phyloP scores from a whole-genome alignment of 2,797 vertebrate species.

The Megaceryle alcyon region DNA sequence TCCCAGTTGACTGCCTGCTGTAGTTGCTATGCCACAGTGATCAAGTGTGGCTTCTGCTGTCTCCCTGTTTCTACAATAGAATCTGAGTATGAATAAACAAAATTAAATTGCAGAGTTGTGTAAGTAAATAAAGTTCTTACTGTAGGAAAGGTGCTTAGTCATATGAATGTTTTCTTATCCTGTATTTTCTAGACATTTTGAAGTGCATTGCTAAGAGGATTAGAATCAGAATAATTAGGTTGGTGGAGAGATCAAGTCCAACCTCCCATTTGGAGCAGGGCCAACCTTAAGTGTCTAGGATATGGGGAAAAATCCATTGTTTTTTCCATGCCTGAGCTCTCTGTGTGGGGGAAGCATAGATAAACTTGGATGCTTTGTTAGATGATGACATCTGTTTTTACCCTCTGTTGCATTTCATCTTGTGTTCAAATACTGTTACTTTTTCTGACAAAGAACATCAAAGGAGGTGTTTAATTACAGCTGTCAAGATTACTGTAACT shows the following conservation, averaged over 20 bases:
- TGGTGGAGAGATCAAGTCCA: neutral
- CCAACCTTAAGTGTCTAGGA: neutral
- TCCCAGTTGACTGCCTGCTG: neutral
- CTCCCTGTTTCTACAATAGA: neutral
- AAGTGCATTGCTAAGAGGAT: neutral
- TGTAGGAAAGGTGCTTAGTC: neutral
- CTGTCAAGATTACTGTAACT: neutral
- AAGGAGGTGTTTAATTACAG: neutral
- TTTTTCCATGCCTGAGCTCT: neutral
- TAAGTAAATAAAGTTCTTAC: neutral
- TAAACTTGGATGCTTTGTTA: neutral
- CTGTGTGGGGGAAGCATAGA: neutral
- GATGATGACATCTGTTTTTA: neutral
- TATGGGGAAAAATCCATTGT: neutral
- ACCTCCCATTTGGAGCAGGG: neutral
- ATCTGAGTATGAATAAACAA: neutral
- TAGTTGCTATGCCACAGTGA: neutral
- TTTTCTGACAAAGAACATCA: neutral
- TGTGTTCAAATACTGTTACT: neutral
- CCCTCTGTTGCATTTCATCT: neutral
- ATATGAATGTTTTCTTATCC: neutral
- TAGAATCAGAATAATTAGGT: neutral
- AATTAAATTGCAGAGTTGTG: neutral
- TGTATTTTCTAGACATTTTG: neutral
- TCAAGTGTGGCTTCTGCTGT: neutral